These are phyloP conservation scores for Luscinia luscinia DNA, from an alignment of 2,797 vertebrate species.

Conservation along the genomic window DNA sequence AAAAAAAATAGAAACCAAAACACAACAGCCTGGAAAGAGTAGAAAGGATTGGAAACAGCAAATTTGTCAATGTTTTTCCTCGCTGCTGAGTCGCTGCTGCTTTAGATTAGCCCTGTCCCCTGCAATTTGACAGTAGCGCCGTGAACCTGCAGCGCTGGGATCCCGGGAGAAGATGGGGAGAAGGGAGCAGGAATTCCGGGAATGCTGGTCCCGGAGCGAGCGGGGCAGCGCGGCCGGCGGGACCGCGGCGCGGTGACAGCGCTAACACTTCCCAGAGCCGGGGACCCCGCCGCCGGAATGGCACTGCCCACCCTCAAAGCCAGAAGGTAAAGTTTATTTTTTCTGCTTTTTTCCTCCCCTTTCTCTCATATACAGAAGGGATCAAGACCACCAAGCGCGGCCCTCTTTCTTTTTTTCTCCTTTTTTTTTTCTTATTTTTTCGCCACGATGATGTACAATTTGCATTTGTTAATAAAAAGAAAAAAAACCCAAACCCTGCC, in stretches of 20 bases:
- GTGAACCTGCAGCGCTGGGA: conserved; percentile 63
- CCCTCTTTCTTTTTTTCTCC: background rate
- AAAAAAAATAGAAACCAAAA: background rate
- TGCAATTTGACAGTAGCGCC: conserved; percentile 80
- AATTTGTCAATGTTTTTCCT: conserved; percentile 47
- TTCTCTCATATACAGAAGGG: conserved; percentile 74
- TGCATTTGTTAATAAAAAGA: conserved; percentile 79
- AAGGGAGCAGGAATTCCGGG: conserved; percentile 78
- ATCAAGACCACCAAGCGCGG: conserved; percentile 90
- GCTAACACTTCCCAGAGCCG: conserved; percentile 95
- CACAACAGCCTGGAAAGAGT: conserved; percentile 24
- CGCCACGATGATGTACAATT: conserved; percentile 74
- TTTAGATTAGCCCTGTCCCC: conserved; percentile 78
- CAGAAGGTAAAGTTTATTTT: conserved; percentile 96
- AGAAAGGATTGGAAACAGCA: conserved; percentile 53
- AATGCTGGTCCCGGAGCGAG: conserved; percentile 79
- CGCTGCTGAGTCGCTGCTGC: conserved; percentile 49
- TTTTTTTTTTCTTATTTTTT: background rate
- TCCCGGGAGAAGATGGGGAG: conserved; percentile 63
- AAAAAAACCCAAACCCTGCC: conserved; percentile 43
- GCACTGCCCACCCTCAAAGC: conserved; percentile 94
- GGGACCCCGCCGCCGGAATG: conserved; percentile 85
- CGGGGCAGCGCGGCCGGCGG: conserved; percentile 1
- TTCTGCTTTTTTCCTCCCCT: conserved; percentile 81
- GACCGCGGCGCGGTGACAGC: conserved; percentile 85